These are phyloP conservation scores for Frankliniella intonsa DNA, from an alignment of 2,888 invertebrate species.

Conservation along the genomic window DNA sequence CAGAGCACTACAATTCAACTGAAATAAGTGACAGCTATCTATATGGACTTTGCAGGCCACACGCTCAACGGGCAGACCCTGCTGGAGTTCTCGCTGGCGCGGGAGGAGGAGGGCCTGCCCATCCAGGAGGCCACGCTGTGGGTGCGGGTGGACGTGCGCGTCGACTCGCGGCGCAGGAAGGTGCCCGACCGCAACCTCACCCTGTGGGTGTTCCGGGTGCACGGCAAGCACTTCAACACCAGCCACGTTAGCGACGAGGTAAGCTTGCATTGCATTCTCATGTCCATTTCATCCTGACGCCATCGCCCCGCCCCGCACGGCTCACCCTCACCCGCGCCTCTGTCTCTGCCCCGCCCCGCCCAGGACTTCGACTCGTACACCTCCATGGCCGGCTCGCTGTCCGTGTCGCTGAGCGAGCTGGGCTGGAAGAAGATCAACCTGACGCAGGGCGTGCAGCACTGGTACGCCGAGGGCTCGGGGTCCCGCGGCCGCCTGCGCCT, in stretches of 20 bases:
- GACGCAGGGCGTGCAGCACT: constrained; percentile 68
- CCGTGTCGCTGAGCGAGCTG: constrained; percentile 59
- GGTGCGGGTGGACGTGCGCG: constrained; percentile 49
- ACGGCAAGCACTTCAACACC: constrained; percentile 48
- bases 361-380: constrained; percentile 58
- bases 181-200: constrained; percentile 54
- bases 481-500: constrained; percentile 62
- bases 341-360: not conserved
- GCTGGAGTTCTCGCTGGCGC: constrained; percentile 73
- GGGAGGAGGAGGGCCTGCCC: constrained; percentile 53
- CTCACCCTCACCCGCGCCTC: not conserved
- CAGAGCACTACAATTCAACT: constrained; percentile 6
- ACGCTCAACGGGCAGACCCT: constrained; percentile 78
- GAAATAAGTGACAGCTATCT: constrained; percentile 10
- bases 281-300: not conserved
- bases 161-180: constrained; percentile 46
- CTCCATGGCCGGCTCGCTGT: constrained; percentile 53
- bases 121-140: constrained; percentile 77
- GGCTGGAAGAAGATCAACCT: constrained; percentile 88
- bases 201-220: constrained; percentile 67
- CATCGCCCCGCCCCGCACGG: not conserved
- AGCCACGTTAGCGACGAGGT: constrained; percentile 60
- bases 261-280: constrained; percentile 41
- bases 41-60: constrained; percentile 57
- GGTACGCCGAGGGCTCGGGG: constrained; percentile 53